Evolutionary conservation across 2,888 invertebrate genomes (phyloP).

Genomic region (Lepidocyrtinus sp.): DNA sequence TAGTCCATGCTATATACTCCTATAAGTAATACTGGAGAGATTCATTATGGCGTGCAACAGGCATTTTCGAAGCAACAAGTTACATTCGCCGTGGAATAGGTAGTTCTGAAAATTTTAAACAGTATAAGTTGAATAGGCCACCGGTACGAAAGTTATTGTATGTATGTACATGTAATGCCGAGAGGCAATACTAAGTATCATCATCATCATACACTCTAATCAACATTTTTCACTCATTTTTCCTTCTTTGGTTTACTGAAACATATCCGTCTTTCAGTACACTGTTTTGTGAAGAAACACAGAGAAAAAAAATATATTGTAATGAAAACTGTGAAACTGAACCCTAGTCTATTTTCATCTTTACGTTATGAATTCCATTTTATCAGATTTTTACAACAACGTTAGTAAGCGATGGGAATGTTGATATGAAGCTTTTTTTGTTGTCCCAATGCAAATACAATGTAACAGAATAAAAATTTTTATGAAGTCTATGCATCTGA

Average conservation of each 20-base stretch:
- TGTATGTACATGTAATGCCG: background rate
- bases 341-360: background rate
- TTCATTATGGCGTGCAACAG: slow-evolving; percentile 1
- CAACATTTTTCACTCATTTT: slow-evolving; percentile 52
- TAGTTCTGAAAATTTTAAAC: background rate
- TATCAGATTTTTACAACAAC: too few species aligned
- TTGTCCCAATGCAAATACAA: too few species aligned
- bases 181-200: background rate
- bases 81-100: background rate
- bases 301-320: slow-evolving; percentile 1
- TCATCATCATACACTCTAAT: slow-evolving; percentile 25
- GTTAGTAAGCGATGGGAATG: too few species aligned
- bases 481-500: too few species aligned
- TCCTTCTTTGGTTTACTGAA: slow-evolving; percentile 58
- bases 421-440: too few species aligned
- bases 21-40: too few species aligned
- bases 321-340: background rate
- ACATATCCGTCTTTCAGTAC: slow-evolving; percentile 38
- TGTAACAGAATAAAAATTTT: too few species aligned
- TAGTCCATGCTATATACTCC: background rate
- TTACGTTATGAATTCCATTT: slow-evolving; percentile 2
- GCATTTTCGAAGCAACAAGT: slow-evolving; percentile 13
- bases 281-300: background rate
- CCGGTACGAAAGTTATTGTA: background rate
- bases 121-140: background rate